These are phyloP conservation scores for Aphis gossypii DNA, from an alignment of 1,140 invertebrate species.

Conservation along the genomic window DNA sequence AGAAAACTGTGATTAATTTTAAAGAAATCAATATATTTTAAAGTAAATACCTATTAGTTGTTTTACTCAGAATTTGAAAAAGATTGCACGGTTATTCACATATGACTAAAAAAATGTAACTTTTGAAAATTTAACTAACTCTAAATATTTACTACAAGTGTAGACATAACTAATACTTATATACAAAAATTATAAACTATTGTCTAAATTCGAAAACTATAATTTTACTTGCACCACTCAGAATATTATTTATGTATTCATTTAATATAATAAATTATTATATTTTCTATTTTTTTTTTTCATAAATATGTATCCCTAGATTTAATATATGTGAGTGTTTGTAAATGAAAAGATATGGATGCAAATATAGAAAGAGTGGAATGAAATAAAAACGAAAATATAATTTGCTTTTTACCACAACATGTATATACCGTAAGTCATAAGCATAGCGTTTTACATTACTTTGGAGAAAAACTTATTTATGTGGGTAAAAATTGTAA, in stretches of 20 bases:
- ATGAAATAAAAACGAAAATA: slow-evolving; percentile 12
- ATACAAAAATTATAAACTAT: not conserved
- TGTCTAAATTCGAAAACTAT: not conserved
- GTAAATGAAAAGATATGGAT: not conserved
- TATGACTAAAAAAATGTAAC: not conserved
- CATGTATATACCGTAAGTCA: not conserved
- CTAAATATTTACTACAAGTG: not conserved
- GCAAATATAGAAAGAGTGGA: not conserved
- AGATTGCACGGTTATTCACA: not conserved
- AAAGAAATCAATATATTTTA: too few species aligned
- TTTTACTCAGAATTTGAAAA: not conserved
- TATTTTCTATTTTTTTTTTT: not conserved
- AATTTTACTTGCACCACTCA: not conserved
- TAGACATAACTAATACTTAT: not conserved
- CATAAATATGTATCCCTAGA: not conserved
- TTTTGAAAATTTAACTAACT: not conserved
- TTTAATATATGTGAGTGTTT: slow-evolving; percentile 11
- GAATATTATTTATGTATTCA: not conserved
- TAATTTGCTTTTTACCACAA: not conserved
- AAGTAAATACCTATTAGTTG: too few species aligned
- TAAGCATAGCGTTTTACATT: not conserved
- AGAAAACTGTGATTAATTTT: too few species aligned
- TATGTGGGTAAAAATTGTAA: not conserved
- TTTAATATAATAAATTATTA: not conserved
- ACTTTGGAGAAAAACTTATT: not conserved